A percentile compares a stretch with the other conserved stretches of the same genome.
Conservation (phyloP, 37 sponge, comb jelly and placozoan species). For the Spongia lamella region DNA sequence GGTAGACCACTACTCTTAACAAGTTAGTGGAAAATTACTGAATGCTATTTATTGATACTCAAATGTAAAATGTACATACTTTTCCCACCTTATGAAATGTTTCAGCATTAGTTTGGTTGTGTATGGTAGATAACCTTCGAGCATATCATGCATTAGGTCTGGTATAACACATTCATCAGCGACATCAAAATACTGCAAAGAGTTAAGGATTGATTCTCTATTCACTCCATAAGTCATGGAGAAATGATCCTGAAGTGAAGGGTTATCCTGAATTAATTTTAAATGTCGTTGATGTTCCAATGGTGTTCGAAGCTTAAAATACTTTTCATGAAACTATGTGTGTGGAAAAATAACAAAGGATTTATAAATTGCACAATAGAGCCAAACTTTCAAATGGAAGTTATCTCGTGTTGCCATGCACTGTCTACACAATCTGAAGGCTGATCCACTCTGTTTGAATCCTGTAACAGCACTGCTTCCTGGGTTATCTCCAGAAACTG, state of each 20-base stretch:
- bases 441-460: conserved; percentile 20
- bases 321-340: conserved; percentile 28
- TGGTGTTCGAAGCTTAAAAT: conserved; percentile 14
- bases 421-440: conserved; percentile 22
- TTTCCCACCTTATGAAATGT: no score
- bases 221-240: conserved; percentile 20
- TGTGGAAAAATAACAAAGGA: not conserved
- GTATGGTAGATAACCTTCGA: no score
- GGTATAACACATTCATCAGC: conserved; percentile 22
- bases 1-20: no score
- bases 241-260: not conserved
- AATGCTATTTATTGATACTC: no score
- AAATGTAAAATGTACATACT: no score
- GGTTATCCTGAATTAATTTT: not conserved
- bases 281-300: conserved; percentile 13
- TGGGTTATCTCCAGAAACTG: conserved; percentile 38
- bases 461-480: conserved; percentile 23
- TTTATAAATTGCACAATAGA: no score
- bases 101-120: no score
- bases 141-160: conserved; percentile 47
- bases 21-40: no score
- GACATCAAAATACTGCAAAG: conserved; percentile 4
- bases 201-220: not conserved
- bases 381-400: not conserved
- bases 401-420: conserved; percentile 20